These are phyloP conservation scores for Peromyscus leucopus DNA, from an alignment of 2,113 vertebrate species.

Conservation along the genomic window DNA sequence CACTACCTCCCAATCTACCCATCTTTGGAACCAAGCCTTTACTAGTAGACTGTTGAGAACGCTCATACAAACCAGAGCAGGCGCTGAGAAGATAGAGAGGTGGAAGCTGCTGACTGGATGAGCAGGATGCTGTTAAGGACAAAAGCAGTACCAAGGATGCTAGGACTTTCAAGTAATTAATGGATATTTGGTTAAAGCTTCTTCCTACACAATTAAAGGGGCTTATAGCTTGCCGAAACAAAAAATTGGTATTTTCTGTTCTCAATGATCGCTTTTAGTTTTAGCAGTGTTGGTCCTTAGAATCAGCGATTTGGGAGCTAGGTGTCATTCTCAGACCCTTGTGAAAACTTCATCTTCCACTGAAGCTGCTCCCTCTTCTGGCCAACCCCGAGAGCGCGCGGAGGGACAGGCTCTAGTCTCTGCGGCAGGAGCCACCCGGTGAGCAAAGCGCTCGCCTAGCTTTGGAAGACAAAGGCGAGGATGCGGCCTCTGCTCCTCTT, in stretches of 20 bases:
- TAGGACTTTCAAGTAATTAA: not conserved
- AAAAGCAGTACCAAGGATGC: not conserved
- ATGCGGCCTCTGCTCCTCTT: conserved; percentile 47
- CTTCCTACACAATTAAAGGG: not conserved
- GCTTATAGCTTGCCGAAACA: not conserved
- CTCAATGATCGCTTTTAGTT: not conserved
- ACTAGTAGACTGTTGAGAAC: no score
- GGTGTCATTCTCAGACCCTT: not conserved
- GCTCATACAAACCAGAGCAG: no score
- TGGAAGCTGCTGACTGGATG: not conserved
- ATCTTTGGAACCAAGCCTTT: not conserved
- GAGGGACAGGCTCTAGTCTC: not conserved
- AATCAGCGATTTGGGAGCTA: not conserved
- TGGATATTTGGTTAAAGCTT: not conserved
- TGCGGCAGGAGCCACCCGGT: conserved; percentile 49
- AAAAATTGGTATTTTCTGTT: not conserved
- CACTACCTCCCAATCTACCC: rapidly evolving
- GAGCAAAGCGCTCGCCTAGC: conserved; percentile 62
- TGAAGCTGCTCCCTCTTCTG: conserved; percentile 88
- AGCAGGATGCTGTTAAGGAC: not conserved
- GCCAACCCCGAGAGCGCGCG: conserved; percentile 73
- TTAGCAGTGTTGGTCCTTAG: not conserved
- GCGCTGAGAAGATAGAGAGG: not conserved
- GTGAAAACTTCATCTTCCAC: conserved; percentile 2
- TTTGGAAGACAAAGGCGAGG: conserved; percentile 70